Base-by-base conservation (phyloP, 2,113 vertebrate genomes). In the Clinocottus analis region DNA sequence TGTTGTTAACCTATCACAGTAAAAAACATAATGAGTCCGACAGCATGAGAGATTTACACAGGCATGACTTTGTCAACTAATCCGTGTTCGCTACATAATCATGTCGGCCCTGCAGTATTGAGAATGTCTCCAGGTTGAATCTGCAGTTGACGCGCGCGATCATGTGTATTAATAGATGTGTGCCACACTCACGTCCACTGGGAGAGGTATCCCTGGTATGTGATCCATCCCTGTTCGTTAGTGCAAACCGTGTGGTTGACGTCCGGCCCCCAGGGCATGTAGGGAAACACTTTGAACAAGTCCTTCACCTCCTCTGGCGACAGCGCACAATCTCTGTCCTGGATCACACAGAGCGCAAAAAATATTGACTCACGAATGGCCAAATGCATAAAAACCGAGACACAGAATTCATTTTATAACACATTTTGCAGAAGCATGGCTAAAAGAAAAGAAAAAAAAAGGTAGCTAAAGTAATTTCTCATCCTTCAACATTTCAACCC, bases 211-310 rank as follows among this genome's bases (percentile, higher is more conserved):
- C 98, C 98, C 81, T 99, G 98, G 94, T 99, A 99, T 1, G 98
- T 99, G 93, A 99, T 98, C 97, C 98, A 99, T 9, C 97, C 98
- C 89, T 96, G 95, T 33, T 98, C 98, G 33, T 97, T 99, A 33
- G 98, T 99, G 87, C 96, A 97, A 43, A 99, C 97, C 0, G 98
- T 99, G 93, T 96, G 98, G 93, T 99, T 99, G 85, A 99, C 98
- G 76, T 99, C 98, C 53, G 97, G 98, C 1, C 98, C 98, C 98
- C 98, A 99, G 0, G 98, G 98, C 95, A 99, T 98, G 68, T 99
- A 99, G 87, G 98, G 97, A 81, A 99, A 99, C 83, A 99, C 97
- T 93, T 97, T 96, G 92, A 99, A 99, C 80, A 99, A 91, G 92
- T 99, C 98, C 89, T 97, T 98, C 89, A 99, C 88, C 81, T 99